phyloP scores from a whole-genome alignment of 2,113 vertebrate genomes.

The Spizaetus ornatus region DNA sequence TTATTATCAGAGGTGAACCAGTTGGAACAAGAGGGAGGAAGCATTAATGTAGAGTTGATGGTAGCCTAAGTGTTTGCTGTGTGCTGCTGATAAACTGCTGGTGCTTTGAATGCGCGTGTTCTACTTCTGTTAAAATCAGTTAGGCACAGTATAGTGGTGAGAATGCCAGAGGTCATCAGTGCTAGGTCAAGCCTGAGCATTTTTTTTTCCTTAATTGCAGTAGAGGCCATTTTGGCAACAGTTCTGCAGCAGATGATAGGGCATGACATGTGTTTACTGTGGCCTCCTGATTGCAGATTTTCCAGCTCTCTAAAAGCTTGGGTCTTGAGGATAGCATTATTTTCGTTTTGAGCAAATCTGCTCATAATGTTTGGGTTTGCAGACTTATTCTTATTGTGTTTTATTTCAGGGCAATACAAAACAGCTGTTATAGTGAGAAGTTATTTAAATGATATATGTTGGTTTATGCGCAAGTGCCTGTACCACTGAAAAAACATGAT shows the following conservation, averaged over 20 bases:
- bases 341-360: neutral
- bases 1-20: neutral
- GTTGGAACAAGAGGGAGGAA: neutral
- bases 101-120: fast-evolving
- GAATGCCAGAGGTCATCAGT: neutral
- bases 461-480: neutral
- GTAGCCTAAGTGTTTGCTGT: neutral
- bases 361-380: neutral
- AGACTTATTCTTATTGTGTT: neutral
- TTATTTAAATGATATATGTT: neutral
- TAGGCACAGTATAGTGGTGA: neutral
- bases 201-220: neutral
- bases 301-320: neutral
- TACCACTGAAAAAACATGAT: neutral
- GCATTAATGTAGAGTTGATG: neutral
- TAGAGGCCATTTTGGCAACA: neutral
- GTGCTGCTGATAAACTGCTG: neutral
- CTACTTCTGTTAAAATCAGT: neutral
- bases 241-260: neutral
- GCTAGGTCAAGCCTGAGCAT: fast-evolving
- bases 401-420: neutral
- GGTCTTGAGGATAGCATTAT: neutral
- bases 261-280: neutral
- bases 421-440: neutral
- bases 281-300: neutral